Conservation (phyloP, 2,888 invertebrate species). For the Nesidiocoris tenuis region DNA sequence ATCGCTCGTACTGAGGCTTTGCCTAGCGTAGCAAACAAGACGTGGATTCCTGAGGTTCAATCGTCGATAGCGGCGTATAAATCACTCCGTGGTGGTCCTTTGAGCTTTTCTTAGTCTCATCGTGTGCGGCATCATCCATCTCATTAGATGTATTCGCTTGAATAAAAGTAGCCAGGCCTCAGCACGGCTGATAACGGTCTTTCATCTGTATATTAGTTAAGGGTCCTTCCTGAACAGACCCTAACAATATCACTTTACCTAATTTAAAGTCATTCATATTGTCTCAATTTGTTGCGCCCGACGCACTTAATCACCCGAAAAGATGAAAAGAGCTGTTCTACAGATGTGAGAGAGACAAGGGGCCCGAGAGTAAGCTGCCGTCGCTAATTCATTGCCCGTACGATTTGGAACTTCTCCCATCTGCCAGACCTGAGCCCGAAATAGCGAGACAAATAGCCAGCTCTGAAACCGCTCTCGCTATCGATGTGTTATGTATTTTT, state of each 20-base stretch:
- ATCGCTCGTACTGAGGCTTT: too few relatives aligned
- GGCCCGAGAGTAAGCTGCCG: too few relatives aligned
- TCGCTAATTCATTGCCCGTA: slow-evolving; percentile 35
- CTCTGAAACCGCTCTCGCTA: neutral
- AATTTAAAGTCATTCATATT: slow-evolving; percentile 32
- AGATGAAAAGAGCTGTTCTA: slow-evolving; percentile 28
- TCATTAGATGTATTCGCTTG: neutral
- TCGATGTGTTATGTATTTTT: too few relatives aligned
- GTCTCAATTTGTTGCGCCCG: slow-evolving; percentile 34
- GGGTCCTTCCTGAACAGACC: neutral
- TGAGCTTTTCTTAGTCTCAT: neutral
- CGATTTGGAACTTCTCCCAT: slow-evolving; percentile 26
- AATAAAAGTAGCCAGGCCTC: neutral
- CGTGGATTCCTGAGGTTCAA: slow-evolving; percentile 7
- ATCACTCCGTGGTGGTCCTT: slow-evolving; percentile 33
- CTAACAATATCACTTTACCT: slow-evolving; percentile 27
- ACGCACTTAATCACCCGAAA: slow-evolving; percentile 5
- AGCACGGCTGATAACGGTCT: neutral
- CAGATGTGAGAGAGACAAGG: neutral
- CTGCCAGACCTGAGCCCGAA: neutral
- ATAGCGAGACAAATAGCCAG: slow-evolving; percentile 16
- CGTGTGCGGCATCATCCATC: slow-evolving; percentile 24
- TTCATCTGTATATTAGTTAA: slow-evolving; percentile 37
- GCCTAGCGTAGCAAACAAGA: neutral
- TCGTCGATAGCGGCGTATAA: slow-evolving; percentile 24